These are phyloP conservation scores for Trematomus loennbergii DNA, from an alignment of 2,113 vertebrate species.

Conservation along the genomic window DNA sequence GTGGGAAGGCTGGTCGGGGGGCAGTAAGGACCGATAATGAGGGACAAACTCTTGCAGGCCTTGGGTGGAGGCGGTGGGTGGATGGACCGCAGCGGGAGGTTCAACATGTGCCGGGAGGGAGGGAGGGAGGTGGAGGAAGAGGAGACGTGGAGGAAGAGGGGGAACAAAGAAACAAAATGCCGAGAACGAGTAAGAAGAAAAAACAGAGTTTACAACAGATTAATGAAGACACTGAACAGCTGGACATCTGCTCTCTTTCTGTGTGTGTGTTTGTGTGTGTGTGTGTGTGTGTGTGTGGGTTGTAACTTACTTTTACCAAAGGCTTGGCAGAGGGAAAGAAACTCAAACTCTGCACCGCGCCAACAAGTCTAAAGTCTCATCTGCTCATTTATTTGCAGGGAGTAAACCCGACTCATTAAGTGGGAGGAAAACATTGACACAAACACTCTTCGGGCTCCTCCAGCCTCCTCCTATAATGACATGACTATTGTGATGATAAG, in stretches of 20 bases:
- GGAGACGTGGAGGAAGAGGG: constrained; percentile 15
- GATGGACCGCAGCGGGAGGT: constrained; percentile 66
- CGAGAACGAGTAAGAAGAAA: constrained; percentile 25
- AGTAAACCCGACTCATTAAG: constrained; percentile 62
- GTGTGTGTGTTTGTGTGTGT: neutral
- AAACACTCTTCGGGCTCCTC: constrained; percentile 64
- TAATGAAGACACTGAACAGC: constrained; percentile 73
- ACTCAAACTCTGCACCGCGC: constrained; percentile 7
- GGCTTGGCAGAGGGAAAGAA: neutral
- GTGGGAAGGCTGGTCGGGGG: constrained; percentile 65
- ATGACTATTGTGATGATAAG: constrained; percentile 61
- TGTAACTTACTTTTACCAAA: constrained; percentile 33
- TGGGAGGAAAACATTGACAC: constrained; percentile 63
- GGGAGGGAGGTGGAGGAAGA: constrained; percentile 53
- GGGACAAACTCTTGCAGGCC: constrained; percentile 75
- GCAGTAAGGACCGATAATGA: constrained; percentile 78
- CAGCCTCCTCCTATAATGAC: constrained; percentile 64
- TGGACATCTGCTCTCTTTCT: constrained; percentile 41
- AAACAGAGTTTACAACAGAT: constrained; percentile 41
- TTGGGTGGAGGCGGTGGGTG: constrained; percentile 61
- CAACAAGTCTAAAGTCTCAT: constrained; percentile 23
- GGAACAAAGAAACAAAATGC: constrained; percentile 70
- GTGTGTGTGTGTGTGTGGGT: constrained; percentile 5
- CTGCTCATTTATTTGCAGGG: constrained; percentile 44
- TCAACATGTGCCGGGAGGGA: constrained; percentile 54